Evolutionary conservation across 2,888 invertebrate species (phyloP).

Genomic region (Chirona hameri): DNA sequence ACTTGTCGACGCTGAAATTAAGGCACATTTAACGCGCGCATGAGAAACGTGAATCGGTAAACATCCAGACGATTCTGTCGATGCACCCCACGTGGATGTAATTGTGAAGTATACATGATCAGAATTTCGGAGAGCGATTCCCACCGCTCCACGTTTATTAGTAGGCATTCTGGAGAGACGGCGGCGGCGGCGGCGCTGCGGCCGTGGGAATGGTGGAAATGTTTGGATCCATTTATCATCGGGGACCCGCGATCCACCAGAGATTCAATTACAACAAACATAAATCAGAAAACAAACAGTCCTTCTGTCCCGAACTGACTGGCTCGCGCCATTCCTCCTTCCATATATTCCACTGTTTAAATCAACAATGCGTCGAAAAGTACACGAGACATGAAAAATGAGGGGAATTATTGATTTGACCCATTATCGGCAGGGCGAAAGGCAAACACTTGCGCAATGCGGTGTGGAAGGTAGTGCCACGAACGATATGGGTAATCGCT

Average conservation of each 20-base stretch:
- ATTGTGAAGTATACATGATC: background rate
- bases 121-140: background rate
- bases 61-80: background rate
- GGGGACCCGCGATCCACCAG: background rate
- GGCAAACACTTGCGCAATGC: background rate
- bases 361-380: background rate
- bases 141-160: background rate
- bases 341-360: background rate
- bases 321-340: background rate
- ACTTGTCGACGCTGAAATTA: background rate
- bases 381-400: background rate
- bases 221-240: background rate
- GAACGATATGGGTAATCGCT: background rate
- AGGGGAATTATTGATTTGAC: background rate
- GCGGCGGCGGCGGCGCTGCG: background rate
- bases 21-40: background rate
- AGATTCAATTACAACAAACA: background rate
- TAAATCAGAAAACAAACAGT: conserved; percentile 26
- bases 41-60: background rate
- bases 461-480: background rate
- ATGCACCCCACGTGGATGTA: background rate
- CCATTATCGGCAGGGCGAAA: background rate
- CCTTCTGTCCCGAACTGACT: background rate
- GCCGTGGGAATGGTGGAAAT: background rate
- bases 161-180: conserved; percentile 14